Base-by-base conservation (phyloP, 2,888 invertebrate species). In the Corbicula japonica region DNA sequence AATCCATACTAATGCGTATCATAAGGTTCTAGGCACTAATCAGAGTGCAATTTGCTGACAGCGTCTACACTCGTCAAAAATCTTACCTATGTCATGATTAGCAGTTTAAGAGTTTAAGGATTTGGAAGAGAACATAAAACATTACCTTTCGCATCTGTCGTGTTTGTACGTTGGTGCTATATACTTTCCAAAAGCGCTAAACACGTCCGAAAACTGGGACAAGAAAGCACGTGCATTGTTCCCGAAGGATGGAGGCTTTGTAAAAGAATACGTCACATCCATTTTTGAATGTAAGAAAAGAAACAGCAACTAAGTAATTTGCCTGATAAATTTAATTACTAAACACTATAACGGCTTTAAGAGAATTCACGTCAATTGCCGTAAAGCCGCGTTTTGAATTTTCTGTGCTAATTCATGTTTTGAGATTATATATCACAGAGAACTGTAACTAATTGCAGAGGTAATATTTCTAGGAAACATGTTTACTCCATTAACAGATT, bases 161-260 rank as follows among this genome's bases (percentile, higher is more conserved):
- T 99, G 98, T 93, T 98, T 97, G 94, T 98, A 98, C 83, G 98
- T 97, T 41, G 98, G 98, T 34, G 98, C 97, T 80, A 98, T 98
- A 93, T 98, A 98, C 94, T 97, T 97, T 93, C 98, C 97, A 93
- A 98, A 98, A 94, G 98, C 98, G 93, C 98, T 98, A 94, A 98
- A 98, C 82, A 98, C 94, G 94, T 98, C 98, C 92, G 97, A 97
- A 93, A 98, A 98, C 80, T 91, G 91, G 0, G 89, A 87, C 32
- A 90, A 58, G 62, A 92, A 91, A 2, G 91, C 86, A 23, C 93
- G 84, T 58, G 92, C 87, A 84, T 91, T 91, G 60, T 91, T 86
- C 23, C 92, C 90, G 91, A 91, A 93, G 15, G 89, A 86, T 2
- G 92, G 0, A 65, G 69, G 35, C 34, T 62, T 62, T 5, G 75